Base-by-base conservation (phyloP, 2,797 vertebrate species). In the Falco peregrinus region DNA sequence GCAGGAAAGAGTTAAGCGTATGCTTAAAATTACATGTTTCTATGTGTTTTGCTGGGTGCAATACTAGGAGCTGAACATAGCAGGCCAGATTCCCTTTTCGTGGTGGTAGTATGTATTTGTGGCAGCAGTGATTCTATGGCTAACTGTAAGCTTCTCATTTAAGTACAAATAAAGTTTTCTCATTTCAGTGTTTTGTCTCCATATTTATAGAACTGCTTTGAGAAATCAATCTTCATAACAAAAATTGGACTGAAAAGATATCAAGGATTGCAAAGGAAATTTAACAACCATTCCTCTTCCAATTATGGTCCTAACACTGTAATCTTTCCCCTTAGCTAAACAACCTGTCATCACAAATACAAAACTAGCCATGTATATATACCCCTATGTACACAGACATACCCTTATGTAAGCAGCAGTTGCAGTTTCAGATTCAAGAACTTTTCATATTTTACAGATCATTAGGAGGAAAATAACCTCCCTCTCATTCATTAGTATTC, bases 1-100 rank as follows among this genome's bases (percentile, higher is more conserved):
- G 84, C 60, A 91, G n/a, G 78, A 81, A 91, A 63, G 67, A 47
- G 67, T 94, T 96, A 94, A 95, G 57, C 39, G 43, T 56, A n/a
- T 78, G 51, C 35, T 73, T 94, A 67, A 81, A 84, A 57, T 54
- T 48, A 16, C 11, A 3, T 33, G 39, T 65, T 94, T 84, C 29
- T 92, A 0, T 87, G 70, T 53, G 14, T 92, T 89, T 93, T 89
- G 56, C 45, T 70, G 43, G 74, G 43, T 67, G 64, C 53, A 57
- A 3, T 78, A 39, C 13, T 31, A n/a, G 31, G 48, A 79, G 37
- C 37, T 91, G 91, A 87, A 70, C 43, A 10, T 5, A 78, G 53
- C 16, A 81, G 37, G 67, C 35, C 47, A 70, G 56, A 74, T 82
- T 70, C 20, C 57, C 31, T 61, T 90, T 80, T 39, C 53, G 53